A percentile compares a stretch with the other conserved stretches of the same genome.
These are phyloP conservation scores for Hipposideros armiger DNA, from an alignment of 2,113 vertebrate genomes.

Conservation along the genomic window DNA sequence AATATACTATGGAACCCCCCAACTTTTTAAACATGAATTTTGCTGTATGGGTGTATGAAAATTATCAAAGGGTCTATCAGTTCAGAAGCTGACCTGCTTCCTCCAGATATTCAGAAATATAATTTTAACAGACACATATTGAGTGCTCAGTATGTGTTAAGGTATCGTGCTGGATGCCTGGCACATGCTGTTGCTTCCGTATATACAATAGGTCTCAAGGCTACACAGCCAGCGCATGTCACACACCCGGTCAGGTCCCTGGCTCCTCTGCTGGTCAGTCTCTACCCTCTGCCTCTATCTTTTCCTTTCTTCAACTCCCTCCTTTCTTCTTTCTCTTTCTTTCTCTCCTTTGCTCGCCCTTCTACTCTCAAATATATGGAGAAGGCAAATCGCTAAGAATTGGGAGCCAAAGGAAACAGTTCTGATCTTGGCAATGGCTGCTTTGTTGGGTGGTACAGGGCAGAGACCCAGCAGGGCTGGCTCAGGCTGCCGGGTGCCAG, in stretches of 20 bases:
- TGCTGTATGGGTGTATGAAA: not conserved
- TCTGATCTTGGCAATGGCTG: not conserved
- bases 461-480: not conserved
- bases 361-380: not conserved
- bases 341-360: not conserved
- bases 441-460: not conserved
- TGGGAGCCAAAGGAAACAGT: not conserved
- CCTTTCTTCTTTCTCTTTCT: no score
- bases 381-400: not conserved
- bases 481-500: not conserved
- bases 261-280: not conserved
- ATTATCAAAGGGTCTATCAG: not conserved
- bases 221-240: accelerated
- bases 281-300: not conserved
- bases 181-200: not conserved
- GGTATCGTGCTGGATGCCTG: not conserved
- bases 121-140: not conserved
- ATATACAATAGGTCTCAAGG: not conserved
- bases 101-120: not conserved
- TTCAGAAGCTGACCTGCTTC: not conserved
- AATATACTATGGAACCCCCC: not conserved
- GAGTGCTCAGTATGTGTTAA: not conserved
- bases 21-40: not conserved
- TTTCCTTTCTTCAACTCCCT: not conserved
- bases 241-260: not conserved